Evolutionary conservation across 1,140 invertebrate genomes (phyloP), one percentile per base, ranked within the genome.

Genomic region (Drosophila burlai): DNA sequence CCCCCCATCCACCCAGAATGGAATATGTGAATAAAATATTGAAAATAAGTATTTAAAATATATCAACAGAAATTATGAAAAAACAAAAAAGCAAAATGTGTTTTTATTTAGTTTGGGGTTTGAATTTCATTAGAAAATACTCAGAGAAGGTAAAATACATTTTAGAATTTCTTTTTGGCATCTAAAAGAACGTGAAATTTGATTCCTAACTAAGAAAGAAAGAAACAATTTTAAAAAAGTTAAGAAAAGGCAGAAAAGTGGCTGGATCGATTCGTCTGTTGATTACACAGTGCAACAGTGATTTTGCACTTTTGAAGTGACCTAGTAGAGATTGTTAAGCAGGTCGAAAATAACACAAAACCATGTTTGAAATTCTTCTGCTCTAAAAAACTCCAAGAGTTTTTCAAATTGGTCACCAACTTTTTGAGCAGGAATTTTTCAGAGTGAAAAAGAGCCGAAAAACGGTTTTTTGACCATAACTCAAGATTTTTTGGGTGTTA

Each of bases 21-120:
- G 64, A 85, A 85, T 90, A 90, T 90, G 85, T 90, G 85, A 90
- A 90, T 90, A 90, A 90, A 76, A 90, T 90, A 74, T 84, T 90
- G 68, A 79, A 80, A 58, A 90, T 90, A 90, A 90, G 85, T 90
- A 90, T 90, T 90, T 89, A 90, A 87, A 87, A 89, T 87, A 87
- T 87, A 87, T 87, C 77, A 87, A 87, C 61, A 79, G 57, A 77
- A 89, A 89, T 81, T 81, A 89, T 71, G 64, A 65, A 86, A 76
- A 82, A 61, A 46, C 63, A 54, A 54, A 24, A 74, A 50, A 46
- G 46, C 42, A 3, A 18, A 24, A 0, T 6, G 40, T 21, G 49
- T 65, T 76, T 18, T 76, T 66, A 73, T 54, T 73, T 18, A 9
- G 3, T 13, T 38, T 45, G 31, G 38, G 55, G 42, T 4, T 16